phyloP scores from a whole-genome alignment of 2,113 vertebrate species.

The Lathamus discolor region DNA sequence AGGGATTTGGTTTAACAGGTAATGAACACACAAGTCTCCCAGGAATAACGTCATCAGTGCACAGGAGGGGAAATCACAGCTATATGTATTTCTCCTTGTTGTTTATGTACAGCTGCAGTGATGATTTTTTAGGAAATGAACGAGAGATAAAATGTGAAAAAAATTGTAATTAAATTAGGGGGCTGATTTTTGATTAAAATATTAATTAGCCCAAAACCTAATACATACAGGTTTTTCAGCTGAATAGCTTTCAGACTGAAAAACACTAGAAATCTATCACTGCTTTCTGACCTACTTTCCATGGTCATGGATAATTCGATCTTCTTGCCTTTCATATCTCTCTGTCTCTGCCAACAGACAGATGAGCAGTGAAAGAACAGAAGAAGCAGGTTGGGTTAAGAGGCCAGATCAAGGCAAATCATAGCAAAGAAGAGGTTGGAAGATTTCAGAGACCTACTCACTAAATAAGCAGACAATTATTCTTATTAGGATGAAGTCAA shows the following conservation, averaged over 20 bases:
- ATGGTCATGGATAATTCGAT: slow-evolving; percentile 56
- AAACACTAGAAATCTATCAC: slow-evolving; percentile 37
- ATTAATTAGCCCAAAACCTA: not conserved
- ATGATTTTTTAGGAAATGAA: not conserved
- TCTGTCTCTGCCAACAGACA: slow-evolving; percentile 49
- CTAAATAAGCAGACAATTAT: not conserved
- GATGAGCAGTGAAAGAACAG: slow-evolving; percentile 49
- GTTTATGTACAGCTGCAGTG: not conserved
- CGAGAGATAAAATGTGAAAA: not conserved
- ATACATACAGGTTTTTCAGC: not conserved
- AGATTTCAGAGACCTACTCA: not conserved
- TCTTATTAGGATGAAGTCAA: not conserved
- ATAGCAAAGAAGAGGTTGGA: not conserved
- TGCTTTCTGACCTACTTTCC: slow-evolving; percentile 65
- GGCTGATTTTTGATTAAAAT: not conserved
- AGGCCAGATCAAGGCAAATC: slow-evolving; percentile 23
- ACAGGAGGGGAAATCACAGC: slow-evolving; percentile 1
- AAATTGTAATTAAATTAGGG: not conserved
- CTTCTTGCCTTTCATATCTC: slow-evolving; percentile 56
- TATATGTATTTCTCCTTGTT: not conserved
- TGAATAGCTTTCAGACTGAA: not conserved
- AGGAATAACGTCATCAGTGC: not conserved
- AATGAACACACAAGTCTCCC: not conserved
- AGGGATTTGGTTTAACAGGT: not conserved
- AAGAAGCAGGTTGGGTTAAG: slow-evolving; percentile 45